A percentile compares a stretch with the other conserved stretches of the same genome.
phyloP scores from a whole-genome alignment of 2,888 invertebrate species.

The Coenonympha arcania region DNA sequence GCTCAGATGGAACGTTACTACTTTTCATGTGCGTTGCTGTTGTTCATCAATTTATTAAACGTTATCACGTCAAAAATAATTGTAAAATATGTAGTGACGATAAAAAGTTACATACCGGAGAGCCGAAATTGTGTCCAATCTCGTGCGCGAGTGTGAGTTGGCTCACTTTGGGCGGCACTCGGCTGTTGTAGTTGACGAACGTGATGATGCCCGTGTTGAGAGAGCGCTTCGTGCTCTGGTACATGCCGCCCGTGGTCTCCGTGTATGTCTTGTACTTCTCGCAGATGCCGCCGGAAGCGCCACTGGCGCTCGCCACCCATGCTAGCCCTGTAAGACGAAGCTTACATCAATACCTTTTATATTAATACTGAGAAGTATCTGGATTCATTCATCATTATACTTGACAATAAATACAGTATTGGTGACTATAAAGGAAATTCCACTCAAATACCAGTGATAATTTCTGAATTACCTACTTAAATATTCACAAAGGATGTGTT shows the following conservation, averaged over 20 bases:
- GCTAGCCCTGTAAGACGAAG: slow-evolving; percentile 81
- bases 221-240: slow-evolving; percentile 93
- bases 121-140: slow-evolving; percentile 99
- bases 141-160: slow-evolving; percentile 98
- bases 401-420: too few relatives aligned
- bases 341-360: not conserved
- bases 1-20: too few relatives aligned
- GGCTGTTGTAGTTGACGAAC: slow-evolving; percentile 97
- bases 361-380: not conserved
- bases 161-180: slow-evolving; percentile 97
- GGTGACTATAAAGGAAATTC: too few relatives aligned
- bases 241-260: slow-evolving; percentile 94
- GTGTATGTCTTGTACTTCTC: slow-evolving; percentile 98
- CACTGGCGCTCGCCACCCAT: slow-evolving; percentile 99
- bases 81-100: too few relatives aligned
- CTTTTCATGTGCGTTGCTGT: too few relatives aligned
- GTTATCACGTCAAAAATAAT: too few relatives aligned
- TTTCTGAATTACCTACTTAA: too few relatives aligned
- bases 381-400: too few relatives aligned
- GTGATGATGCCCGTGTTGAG: slow-evolving; percentile 99
- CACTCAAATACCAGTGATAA: too few relatives aligned
- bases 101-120: slow-evolving; percentile 87
- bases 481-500: too few relatives aligned
- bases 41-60: too few relatives aligned
- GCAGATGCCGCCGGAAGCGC: slow-evolving; percentile 98